Evolutionary conservation across 2,113 vertebrate genomes (phyloP).

Genomic region (Silurus asotus): DNA sequence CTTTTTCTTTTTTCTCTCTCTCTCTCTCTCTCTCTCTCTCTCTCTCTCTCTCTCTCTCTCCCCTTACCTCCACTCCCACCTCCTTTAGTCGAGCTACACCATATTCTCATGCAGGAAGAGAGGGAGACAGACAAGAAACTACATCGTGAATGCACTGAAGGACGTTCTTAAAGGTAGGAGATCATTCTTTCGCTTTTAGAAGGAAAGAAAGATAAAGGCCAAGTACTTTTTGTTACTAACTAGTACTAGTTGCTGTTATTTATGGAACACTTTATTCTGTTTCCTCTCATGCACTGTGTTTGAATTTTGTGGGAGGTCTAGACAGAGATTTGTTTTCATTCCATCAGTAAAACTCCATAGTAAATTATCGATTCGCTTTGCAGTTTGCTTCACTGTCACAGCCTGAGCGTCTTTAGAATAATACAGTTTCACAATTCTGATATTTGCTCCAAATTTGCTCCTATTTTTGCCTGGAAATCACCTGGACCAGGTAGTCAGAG

Average conservation of each 20-base stretch:
- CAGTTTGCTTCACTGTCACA: not conserved
- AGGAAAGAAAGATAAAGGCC: not conserved
- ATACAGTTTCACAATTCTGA: not conserved
- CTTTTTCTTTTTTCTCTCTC: not conserved
- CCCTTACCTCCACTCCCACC: slow-evolving; percentile 28
- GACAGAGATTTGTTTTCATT: not conserved
- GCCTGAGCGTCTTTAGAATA: not conserved
- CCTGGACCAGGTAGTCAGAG: slow-evolving; percentile 5
- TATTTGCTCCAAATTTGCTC: not conserved
- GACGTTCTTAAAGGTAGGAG: slow-evolving; percentile 44
- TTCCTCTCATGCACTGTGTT: not conserved
- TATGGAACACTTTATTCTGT: not conserved
- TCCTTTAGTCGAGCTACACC: slow-evolving; percentile 48
- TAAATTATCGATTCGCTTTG: not conserved
- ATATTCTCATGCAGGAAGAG: slow-evolving; percentile 47
- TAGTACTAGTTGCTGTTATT: not conserved
- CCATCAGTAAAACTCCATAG: not conserved
- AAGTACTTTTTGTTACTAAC: not conserved
- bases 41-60: slow-evolving; percentile 17
- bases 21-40: slow-evolving; percentile 28
- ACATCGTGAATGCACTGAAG: not conserved
- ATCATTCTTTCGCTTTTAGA: not conserved
- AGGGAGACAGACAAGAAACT: slow-evolving; percentile 35
- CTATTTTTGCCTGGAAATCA: not conserved
- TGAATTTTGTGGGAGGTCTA: slow-evolving; percentile 22